These are phyloP conservation scores for Dryocosmus kuriphilus DNA, from an alignment of 2,888 invertebrate genomes.

Conservation along the genomic window DNA sequence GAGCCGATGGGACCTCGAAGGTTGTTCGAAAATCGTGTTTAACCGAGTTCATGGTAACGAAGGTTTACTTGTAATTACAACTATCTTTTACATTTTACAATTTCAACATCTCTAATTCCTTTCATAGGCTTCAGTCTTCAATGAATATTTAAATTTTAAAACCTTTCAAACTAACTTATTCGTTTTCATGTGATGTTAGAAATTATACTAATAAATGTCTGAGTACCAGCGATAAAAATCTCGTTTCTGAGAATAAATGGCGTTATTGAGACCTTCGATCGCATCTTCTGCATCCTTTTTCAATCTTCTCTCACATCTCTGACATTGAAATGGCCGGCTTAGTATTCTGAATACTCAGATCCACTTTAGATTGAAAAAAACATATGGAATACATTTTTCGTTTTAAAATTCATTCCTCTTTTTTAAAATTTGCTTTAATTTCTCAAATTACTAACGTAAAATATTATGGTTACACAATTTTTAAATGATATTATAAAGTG, in stretches of 20 bases:
- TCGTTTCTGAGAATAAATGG: conserved; percentile 23
- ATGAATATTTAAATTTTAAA: background rate
- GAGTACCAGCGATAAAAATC: conserved; percentile 20
- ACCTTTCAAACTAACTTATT: background rate
- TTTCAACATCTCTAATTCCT: background rate
- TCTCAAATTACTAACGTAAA: background rate
- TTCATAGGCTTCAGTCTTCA: background rate
- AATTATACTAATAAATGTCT: conserved; percentile 32
- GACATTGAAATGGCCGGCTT: conserved; percentile 31
- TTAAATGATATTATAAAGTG: background rate
- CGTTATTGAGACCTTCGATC: conserved; percentile 24
- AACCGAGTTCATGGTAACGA: too few species aligned
- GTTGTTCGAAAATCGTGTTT: too few species aligned
- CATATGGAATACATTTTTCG: background rate
- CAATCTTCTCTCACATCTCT: conserved; percentile 22
- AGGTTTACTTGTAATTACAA: background rate
- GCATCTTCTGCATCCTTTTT: conserved; percentile 28
- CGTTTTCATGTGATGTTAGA: background rate
- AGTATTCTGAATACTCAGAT: conserved; percentile 13
- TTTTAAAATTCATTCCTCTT: background rate
- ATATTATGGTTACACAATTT: background rate
- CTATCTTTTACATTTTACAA: background rate
- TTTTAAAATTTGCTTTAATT: too few species aligned
- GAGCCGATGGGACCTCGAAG: too few species aligned
- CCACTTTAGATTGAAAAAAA: conserved; percentile 19